Conservation (phyloP, 2,888 invertebrate genomes). For the Drosophila ustulata region DNA sequence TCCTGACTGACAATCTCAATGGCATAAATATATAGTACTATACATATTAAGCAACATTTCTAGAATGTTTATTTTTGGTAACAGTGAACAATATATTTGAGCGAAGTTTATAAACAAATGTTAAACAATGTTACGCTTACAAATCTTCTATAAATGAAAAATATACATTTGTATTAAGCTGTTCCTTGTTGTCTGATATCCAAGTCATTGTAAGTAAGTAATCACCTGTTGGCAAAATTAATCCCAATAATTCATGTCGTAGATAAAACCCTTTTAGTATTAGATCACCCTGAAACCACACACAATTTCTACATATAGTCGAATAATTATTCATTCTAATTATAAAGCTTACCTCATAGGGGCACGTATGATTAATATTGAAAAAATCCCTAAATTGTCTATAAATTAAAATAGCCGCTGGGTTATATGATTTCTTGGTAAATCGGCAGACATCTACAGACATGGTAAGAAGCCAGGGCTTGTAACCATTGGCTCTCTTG, state of each 20-base stretch:
- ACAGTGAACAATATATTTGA: no score
- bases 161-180: neutral
- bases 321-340: no score
- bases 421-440: slow-evolving; percentile 12
- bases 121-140: no score
- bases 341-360: slow-evolving; percentile 18
- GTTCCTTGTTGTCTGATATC: neutral
- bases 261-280: slow-evolving; percentile 2
- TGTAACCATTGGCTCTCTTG: slow-evolving; percentile 34
- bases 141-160: slow-evolving; percentile 27
- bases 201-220: slow-evolving; percentile 26
- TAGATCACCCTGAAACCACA: slow-evolving; percentile 1
- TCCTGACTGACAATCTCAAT: no score
- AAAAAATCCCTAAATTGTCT: slow-evolving; percentile 2
- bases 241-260: neutral
- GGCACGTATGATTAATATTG: slow-evolving; percentile 37
- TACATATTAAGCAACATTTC: no score
- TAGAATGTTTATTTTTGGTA: no score
- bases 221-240: slow-evolving; percentile 35
- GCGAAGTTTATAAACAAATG: no score
- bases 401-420: slow-evolving; percentile 5
- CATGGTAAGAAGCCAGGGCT: slow-evolving; percentile 26
- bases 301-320: neutral
- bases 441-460: slow-evolving; percentile 21
- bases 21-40: no score